Evolutionary conservation across 1,140 invertebrate species (phyloP).

Genomic region (Drosophila paulistorum): DNA sequence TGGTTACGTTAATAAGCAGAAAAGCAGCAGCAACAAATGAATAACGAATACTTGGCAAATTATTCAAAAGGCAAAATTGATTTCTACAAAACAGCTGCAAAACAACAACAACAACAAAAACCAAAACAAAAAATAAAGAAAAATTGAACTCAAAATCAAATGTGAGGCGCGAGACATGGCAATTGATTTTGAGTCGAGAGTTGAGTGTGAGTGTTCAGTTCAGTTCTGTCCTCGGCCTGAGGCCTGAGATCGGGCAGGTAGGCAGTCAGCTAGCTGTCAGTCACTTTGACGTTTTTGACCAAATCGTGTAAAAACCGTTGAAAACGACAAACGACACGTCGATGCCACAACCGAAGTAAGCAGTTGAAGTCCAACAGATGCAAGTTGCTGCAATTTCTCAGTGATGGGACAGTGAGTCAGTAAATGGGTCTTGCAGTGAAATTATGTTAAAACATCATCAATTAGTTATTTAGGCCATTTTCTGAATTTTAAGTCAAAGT

Average conservation of each 20-base stretch:
- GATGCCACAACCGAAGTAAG: constrained; percentile 27
- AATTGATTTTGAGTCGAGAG: constrained; percentile 48
- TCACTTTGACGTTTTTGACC: constrained; percentile 75
- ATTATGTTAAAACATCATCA: background rate
- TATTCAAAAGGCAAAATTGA: constrained; percentile 76
- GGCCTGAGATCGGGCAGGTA: constrained; percentile 37
- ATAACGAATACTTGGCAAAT: constrained; percentile 60
- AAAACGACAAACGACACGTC: constrained; percentile 66
- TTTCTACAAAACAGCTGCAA: constrained; percentile 68
- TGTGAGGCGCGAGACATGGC: constrained; percentile 50
- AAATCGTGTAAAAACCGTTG: constrained; percentile 78
- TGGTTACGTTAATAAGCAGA: constrained; percentile 63
- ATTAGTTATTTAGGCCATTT: too few relatives aligned
- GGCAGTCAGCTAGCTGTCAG: constrained; percentile 55
- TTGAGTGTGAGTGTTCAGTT: constrained; percentile 40
- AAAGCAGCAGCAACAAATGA: constrained; percentile 27
- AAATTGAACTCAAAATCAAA: constrained; percentile 38
- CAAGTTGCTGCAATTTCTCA: constrained; percentile 36
- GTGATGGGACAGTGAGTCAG: constrained; percentile 33
- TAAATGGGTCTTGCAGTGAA: background rate
- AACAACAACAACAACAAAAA: constrained; percentile 55
- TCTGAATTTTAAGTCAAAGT: too few relatives aligned
- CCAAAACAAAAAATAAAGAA: constrained; percentile 9
- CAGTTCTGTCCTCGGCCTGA: constrained; percentile 48
- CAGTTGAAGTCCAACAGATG: constrained; percentile 60